Conservation (phyloP, 1,140 invertebrate genomes). For the Neodiprion lecontei region DNA sequence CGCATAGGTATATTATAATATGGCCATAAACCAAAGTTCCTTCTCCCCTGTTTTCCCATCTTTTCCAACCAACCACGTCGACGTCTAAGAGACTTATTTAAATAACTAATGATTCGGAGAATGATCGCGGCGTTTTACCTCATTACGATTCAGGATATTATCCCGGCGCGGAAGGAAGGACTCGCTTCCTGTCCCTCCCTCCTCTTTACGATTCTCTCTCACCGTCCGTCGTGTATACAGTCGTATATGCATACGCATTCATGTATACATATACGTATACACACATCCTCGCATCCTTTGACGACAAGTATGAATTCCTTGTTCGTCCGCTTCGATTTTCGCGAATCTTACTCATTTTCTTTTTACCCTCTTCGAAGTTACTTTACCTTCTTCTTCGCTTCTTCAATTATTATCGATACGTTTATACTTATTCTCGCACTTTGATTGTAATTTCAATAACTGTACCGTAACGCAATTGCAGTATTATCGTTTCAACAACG, state of each 20-base stretch:
- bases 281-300: background rate
- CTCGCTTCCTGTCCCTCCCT: slow-evolving; percentile 45
- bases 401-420: too few species aligned
- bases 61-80: too few species aligned
- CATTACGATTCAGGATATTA: slow-evolving; percentile 57
- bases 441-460: too few species aligned
- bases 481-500: background rate
- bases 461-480: background rate
- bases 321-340: too few species aligned
- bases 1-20: too few species aligned
- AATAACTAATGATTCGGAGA: slow-evolving; percentile 49
- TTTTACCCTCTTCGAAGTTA: too few species aligned
- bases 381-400: too few species aligned
- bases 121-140: slow-evolving; percentile 29
- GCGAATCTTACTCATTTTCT: too few species aligned
- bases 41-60: background rate
- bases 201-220: slow-evolving; percentile 22
- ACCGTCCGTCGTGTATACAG: background rate
- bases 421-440: too few species aligned
- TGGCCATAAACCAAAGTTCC: background rate
- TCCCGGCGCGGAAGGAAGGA: slow-evolving; percentile 49
- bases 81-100: slow-evolving; percentile 30
- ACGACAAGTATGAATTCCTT: background rate
- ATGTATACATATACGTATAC: background rate
- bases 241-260: background rate